Evolutionary conservation across 2,888 invertebrate species (phyloP).

Genomic region (Cerceris rybyensis): DNA sequence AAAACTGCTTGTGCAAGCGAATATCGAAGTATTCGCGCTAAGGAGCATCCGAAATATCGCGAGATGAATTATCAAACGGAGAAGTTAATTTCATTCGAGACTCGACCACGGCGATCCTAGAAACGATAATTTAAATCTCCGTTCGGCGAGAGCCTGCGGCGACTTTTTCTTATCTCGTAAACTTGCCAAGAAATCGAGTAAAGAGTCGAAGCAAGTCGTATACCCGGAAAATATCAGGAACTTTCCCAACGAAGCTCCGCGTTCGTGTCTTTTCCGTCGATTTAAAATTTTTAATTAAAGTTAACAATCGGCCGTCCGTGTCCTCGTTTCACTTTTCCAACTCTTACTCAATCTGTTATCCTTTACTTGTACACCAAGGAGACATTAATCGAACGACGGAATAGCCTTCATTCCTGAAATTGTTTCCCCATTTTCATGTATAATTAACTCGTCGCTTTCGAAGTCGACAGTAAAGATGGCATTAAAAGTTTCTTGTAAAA

Average conservation of each 20-base stretch:
- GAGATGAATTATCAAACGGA: slow-evolving; percentile 6
- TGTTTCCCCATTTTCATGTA: no score
- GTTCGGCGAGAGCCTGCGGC: slow-evolving; percentile 4
- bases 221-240: slow-evolving; percentile 9
- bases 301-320: background rate
- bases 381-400: no score
- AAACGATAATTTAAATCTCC: background rate
- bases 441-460: no score
- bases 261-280: background rate
- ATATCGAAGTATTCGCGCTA: no score
- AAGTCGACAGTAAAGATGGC: no score
- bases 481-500: no score
- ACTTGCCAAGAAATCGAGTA: background rate
- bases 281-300: slow-evolving; percentile 4
- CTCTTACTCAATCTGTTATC: background rate
- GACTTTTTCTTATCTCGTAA: slow-evolving; percentile 6
- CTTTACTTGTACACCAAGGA: background rate
- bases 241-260: background rate
- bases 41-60: background rate
- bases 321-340: background rate
- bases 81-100: background rate
- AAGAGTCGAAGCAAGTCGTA: slow-evolving; percentile 1
- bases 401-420: no score
- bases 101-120: background rate
- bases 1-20: no score